Evolutionary conservation across 2,797 vertebrate genomes (phyloP).

Genomic region (Sternotherus odoratus): DNA sequence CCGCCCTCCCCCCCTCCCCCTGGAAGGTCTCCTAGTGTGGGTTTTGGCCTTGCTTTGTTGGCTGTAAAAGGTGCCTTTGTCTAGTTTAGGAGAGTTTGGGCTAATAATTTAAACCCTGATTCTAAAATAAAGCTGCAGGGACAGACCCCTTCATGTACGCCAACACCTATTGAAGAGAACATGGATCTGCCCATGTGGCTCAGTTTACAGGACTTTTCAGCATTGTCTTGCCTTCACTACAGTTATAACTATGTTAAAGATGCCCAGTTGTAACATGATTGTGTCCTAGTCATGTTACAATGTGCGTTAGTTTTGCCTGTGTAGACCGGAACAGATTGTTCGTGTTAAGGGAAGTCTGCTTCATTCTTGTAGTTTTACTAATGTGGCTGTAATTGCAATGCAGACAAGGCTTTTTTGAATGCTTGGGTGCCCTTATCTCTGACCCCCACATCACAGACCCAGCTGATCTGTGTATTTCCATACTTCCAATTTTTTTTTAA

Average conservation of each 20-base stretch:
- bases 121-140: neutral
- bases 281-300: neutral
- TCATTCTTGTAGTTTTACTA: neutral
- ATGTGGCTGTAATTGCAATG: neutral
- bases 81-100: neutral
- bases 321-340: neutral
- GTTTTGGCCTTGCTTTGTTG: neutral
- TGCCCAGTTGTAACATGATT: too few species aligned
- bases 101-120: neutral
- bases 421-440: accelerated
- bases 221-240: neutral
- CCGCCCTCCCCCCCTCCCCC: too few species aligned
- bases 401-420: accelerated
- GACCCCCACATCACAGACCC: accelerated
- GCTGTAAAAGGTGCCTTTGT: neutral
- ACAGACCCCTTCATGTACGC: neutral
- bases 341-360: accelerated
- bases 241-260: neutral
- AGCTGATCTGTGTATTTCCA: accelerated
- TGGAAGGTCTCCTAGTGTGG: neutral
- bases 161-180: accelerated
- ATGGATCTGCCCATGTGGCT: neutral
- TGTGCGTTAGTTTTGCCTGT: neutral
- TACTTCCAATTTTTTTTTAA: neutral
- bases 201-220: neutral